Base-by-base conservation (phyloP, 1,140 invertebrate species). In the Lordiphosa collinella region DNA sequence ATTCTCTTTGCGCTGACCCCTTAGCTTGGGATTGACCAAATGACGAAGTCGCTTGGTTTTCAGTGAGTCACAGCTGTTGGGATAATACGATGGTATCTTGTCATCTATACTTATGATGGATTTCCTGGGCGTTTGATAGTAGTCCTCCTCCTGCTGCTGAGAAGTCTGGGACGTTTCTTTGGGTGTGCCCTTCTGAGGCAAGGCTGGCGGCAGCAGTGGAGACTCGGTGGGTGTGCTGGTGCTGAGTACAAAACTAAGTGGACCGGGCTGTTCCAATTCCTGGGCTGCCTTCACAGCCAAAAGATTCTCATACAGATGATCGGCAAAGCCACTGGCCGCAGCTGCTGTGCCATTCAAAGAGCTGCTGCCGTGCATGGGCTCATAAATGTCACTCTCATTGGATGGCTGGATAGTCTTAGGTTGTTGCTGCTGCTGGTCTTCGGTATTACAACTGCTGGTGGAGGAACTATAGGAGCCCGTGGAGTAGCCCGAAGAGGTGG, bases 31-130 rank as follows among this genome's bases (percentile, higher is more conserved):
- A 12, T 64, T 76, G 2, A 76, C 80, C 53, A 88, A 61, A 18
- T 86, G 75, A 13, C 73, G 65, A 6, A 87, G 53, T 22, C 87
- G 69, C 32, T 78, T 82, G 4, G 71, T 67, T 54, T 88, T 88
- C 0, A 79, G 14, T 0, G 84, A 82, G 35, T 88, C 87, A 51
- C 87, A 88, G 35, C 76, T 88, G 34, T 89, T 89, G 4, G 88
- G 88, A 60, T 89, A 89, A 41, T 89, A 89, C 0, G 88, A 89
- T 2, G 88, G 88, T 46, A 88, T 69, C 46, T 89, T 89, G 2
- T 89, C 88, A 41, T 89, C 88, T 9, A 89, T 63, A 46, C 80
- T 88, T 4, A 86, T 86, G 10, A 87, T 79, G 7, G 72, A 80
- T 48, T 86, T 88, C 1, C 87, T 64, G 1, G 87, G 87, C 2